Conservation (phyloP, 2,888 invertebrate genomes). For the Apocheima hispidaria region DNA sequence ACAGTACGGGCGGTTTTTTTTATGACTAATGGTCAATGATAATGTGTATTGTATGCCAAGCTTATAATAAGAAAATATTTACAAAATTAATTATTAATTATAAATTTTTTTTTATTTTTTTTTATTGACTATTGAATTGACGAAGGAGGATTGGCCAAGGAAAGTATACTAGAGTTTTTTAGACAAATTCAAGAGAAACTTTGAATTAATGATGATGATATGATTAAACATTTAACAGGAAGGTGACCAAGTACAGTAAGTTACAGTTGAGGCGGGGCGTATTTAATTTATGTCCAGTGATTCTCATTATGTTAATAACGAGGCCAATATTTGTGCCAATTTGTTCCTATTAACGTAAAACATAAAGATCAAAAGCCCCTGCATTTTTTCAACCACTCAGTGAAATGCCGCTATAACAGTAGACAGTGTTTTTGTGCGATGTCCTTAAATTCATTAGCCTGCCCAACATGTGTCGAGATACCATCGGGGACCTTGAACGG, state of each 20-base stretch:
- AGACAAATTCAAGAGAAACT: too few relatives aligned
- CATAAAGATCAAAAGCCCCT: constrained; percentile 34
- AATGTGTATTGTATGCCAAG: not conserved
- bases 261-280: too few relatives aligned
- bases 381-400: constrained; percentile 35
- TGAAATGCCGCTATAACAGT: constrained; percentile 11
- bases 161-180: too few relatives aligned
- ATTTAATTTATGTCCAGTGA: too few relatives aligned
- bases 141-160: too few relatives aligned
- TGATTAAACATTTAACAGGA: too few relatives aligned
- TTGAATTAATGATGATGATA: too few relatives aligned
- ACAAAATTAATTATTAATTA: too few relatives aligned
- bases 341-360: not conserved
- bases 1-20: not conserved
- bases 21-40: not conserved
- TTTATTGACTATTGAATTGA: too few relatives aligned
- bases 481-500: constrained; percentile 54
- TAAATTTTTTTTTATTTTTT: too few relatives aligned
- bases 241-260: too few relatives aligned
- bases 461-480: constrained; percentile 79
- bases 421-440: constrained; percentile 53
- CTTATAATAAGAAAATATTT: too few relatives aligned
- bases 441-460: constrained; percentile 74
- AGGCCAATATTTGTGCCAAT: not conserved
- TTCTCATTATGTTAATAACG: not conserved